Conservation (phyloP, 2,888 invertebrate genomes). For the Carcina quercana region DNA sequence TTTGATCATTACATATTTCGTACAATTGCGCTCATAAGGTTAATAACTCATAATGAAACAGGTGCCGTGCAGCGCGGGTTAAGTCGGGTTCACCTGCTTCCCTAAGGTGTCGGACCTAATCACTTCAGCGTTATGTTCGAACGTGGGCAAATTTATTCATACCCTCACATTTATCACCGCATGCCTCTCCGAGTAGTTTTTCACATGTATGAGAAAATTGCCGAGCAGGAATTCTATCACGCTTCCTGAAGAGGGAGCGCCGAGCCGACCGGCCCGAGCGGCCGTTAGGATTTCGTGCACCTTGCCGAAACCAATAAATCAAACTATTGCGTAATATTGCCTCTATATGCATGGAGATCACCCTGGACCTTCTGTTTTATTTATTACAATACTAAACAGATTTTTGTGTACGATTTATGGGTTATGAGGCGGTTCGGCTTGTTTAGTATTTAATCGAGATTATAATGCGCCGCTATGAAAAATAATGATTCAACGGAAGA, state of each 20-base stretch:
- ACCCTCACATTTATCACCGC: slow-evolving; percentile 65
- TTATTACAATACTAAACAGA: slow-evolving; percentile 61
- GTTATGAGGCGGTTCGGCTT: slow-evolving; percentile 24
- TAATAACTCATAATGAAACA: slow-evolving; percentile 3
- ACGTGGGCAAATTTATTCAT: slow-evolving; percentile 67
- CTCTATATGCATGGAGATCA: slow-evolving; percentile 63
- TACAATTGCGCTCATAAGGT: slow-evolving; percentile 5
- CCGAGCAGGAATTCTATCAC: slow-evolving; percentile 60
- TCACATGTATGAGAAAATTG: slow-evolving; percentile 56
- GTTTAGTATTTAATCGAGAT: slow-evolving; percentile 29
- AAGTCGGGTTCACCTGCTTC: slow-evolving; percentile 37
- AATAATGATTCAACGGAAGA: slow-evolving; percentile 20
- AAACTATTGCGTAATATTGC: slow-evolving; percentile 67
- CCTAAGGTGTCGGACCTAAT: slow-evolving; percentile 55
- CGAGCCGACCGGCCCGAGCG: too few species aligned
- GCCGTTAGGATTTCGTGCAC: slow-evolving; percentile 61
- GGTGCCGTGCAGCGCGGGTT: slow-evolving; percentile 1
- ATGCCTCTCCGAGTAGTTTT: slow-evolving; percentile 55
- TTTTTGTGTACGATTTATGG: slow-evolving; percentile 56
- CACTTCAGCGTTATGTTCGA: slow-evolving; percentile 54
- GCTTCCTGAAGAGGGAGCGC: slow-evolving; percentile 41
- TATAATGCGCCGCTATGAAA: slow-evolving; percentile 17
- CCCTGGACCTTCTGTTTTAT: slow-evolving; percentile 51
- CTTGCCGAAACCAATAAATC: slow-evolving; percentile 70
- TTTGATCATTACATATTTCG: slow-evolving; percentile 1